Base-by-base conservation (phyloP, 2,797 vertebrate species). In the Oreonectes daqikongensis region DNA sequence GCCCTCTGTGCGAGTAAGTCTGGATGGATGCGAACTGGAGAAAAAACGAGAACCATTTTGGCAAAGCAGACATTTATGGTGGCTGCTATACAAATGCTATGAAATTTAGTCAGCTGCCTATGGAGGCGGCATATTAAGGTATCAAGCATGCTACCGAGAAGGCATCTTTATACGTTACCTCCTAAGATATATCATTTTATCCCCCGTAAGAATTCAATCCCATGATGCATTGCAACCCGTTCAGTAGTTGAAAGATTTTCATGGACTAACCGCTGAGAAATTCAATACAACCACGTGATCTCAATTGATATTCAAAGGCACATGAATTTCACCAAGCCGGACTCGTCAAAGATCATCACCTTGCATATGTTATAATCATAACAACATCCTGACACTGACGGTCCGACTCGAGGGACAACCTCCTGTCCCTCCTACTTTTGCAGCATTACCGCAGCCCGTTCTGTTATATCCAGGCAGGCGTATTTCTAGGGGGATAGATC, bases 61-160 rank as follows among this genome's bases (percentile, higher is more conserved):
- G 77, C 66, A 55, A 67, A 28, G 65, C 42, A 53, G 57, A 81
- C 76, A 26, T 68, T 71, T 80, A 44, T 42, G 28, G 50, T 70
- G 78, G 67, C 67, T 63, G 55, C 55, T 44, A 69, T 61, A 50
- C 65, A 26, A 55, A 26, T 24, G 4, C 6, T 24, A 10, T 20
- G 11, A 53, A 53, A 22, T 20, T 20, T 53, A 24, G 22, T 22
- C 11, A 10, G 50, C n/a, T 52, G 48, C 9, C 48, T 20, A 52
- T 52, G 20, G 10, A 53, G 20, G 20, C 10, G 18, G 0, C 3
- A 11, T 46, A 46, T 18, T 18, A 14, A 17, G 3, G 5, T 14
- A 18, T 17, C 44, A n/a, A 20, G 7, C 17, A 18, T 50, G 18
- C 48, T 20, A 50, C 18, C 17, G 5, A 46, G 12, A 15, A 57